phyloP scores from a whole-genome alignment of 2,888 invertebrate species.

The Amblyjoppa fuscipennis region DNA sequence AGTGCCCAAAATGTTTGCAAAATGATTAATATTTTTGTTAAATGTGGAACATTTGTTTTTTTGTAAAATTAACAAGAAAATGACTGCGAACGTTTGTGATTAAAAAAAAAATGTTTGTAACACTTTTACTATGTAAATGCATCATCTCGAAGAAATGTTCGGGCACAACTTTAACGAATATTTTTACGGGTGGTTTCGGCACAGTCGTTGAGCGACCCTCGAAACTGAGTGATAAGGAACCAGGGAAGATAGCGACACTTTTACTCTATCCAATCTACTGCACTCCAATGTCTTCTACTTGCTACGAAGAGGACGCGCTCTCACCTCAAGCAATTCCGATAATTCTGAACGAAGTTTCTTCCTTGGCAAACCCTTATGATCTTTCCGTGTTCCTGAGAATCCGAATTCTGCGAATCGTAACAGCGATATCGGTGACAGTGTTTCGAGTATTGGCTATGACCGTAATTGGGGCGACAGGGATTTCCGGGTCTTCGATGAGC shows the following conservation, averaged over 20 bases:
- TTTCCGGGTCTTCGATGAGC: constrained; percentile 55
- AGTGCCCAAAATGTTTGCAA: no score
- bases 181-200: no score
- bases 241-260: background rate
- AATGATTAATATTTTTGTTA: no score
- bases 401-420: constrained; percentile 23
- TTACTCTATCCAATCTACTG: background rate
- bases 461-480: constrained; percentile 52
- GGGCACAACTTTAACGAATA: no score
- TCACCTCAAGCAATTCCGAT: constrained; percentile 63
- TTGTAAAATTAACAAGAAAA: no score
- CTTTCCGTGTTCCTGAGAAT: constrained; percentile 26
- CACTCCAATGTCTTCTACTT: constrained; percentile 8
- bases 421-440: constrained; percentile 54
- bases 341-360: constrained; percentile 48
- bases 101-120: no score
- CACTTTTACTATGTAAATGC: no score
- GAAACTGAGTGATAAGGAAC: background rate
- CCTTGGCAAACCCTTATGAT: constrained; percentile 43
- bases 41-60: no score
- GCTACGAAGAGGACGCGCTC: constrained; percentile 31
- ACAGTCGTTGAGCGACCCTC: no score
- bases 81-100: no score
- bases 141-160: no score
- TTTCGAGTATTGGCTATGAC: constrained; percentile 36